Conservation (phyloP, 2,113 vertebrate species). For the Odobenus rosmarus region DNA sequence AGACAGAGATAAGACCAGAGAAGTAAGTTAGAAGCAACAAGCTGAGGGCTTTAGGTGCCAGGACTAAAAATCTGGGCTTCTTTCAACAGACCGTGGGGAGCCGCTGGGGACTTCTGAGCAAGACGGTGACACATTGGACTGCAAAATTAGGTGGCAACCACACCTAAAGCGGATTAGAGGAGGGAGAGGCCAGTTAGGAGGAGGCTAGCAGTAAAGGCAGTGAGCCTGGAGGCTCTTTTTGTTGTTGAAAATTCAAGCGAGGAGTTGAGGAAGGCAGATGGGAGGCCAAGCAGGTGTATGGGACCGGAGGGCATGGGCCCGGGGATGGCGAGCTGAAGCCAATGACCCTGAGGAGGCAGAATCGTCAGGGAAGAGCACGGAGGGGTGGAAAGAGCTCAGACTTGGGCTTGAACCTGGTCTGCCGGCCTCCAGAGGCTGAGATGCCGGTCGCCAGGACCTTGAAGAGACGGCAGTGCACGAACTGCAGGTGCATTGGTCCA, state of each 20-base stretch:
- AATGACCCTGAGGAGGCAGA: rapidly evolving
- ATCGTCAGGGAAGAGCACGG: rapidly evolving
- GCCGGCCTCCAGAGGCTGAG: neutral
- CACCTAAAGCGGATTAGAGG: neutral
- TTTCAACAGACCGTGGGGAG: neutral
- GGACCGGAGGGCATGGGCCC: neutral
- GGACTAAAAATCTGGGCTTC: neutral
- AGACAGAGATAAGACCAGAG: neutral
- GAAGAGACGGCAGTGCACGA: neutral
- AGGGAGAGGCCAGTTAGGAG: neutral
- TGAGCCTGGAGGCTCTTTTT: neutral
- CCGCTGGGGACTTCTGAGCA: neutral
- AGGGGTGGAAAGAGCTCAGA: neutral
- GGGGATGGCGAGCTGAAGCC: neutral
- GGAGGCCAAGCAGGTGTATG: neutral
- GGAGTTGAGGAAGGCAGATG: neutral
- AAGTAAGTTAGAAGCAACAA: neutral
- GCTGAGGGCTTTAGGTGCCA: neutral
- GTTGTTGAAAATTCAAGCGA: neutral
- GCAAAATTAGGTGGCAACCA: neutral
- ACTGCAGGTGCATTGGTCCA: rapidly evolving
- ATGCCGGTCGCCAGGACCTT: neutral
- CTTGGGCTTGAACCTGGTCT: neutral
- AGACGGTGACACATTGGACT: neutral
- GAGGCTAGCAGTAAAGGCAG: neutral